Conservation (phyloP, 2,888 invertebrate species). For the Drosophila peninsularis region DNA sequence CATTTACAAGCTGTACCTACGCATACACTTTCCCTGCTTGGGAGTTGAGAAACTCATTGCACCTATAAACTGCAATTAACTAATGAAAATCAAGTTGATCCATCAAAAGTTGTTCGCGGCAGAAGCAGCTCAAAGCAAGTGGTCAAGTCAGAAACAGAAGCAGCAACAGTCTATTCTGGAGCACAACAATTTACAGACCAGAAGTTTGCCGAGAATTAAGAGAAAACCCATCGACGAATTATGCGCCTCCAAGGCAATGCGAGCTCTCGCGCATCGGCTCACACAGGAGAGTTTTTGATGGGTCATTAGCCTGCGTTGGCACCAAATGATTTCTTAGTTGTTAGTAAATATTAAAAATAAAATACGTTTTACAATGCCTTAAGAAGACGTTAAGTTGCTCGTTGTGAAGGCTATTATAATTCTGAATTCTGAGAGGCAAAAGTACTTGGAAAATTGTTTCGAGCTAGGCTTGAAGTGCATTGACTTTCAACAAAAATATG, state of each 20-base stretch:
- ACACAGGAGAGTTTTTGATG: not conserved
- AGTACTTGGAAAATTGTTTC: no score
- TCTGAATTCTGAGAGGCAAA: no score
- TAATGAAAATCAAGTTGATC: no score
- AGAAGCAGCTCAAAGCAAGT: not conserved
- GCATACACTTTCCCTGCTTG: not conserved
- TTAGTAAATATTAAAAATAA: not conserved
- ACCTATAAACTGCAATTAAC: not conserved
- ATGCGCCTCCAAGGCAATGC: not conserved
- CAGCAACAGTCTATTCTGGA: not conserved
- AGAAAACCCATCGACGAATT: not conserved
- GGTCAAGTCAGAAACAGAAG: not conserved
- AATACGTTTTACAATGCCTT: not conserved
- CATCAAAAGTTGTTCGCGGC: no score
- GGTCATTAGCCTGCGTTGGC: not conserved
- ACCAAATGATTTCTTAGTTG: not conserved
- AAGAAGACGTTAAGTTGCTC: not conserved
- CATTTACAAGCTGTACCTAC: no score
- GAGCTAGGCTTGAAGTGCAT: no score
- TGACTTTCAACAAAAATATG: no score
- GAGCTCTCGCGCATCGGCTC: not conserved
- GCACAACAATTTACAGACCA: no score
- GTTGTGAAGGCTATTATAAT: not conserved
- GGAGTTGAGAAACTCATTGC: not conserved
- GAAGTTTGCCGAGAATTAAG: not conserved